These are phyloP conservation scores for Lasiommata megera DNA, from an alignment of 2,888 invertebrate genomes.

Conservation along the genomic window DNA sequence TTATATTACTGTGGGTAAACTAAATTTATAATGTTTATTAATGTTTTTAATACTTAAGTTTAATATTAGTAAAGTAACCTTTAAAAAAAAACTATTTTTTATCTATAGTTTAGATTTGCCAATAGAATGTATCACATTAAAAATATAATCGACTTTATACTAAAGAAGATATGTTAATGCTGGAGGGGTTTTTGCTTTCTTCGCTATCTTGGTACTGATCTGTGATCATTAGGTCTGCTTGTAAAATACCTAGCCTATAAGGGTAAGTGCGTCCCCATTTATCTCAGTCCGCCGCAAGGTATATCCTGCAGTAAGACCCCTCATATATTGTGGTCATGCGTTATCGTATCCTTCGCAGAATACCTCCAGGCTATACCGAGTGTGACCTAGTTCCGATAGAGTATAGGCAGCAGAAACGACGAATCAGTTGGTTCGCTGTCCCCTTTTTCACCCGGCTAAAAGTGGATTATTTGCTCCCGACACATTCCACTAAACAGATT, in stretches of 20 bases:
- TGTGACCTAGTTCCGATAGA: neutral
- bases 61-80: no score
- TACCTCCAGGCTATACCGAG: neutral
- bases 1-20: no score
- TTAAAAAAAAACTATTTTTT: no score
- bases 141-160: no score
- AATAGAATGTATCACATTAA: no score
- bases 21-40: no score
- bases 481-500: no score
- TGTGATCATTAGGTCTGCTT: neutral
- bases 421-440: neutral
- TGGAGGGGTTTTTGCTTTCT: neutral
- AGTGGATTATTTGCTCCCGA: no score
- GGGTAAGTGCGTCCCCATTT: neutral
- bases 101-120: no score
- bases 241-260: neutral
- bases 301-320: neutral
- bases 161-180: no score
- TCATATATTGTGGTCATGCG: constrained; percentile 1
- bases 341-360: neutral
- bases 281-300: neutral
- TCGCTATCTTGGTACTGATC: neutral
- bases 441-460: neutral
- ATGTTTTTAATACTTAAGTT: no score
- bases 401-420: neutral